Base-by-base conservation (phyloP, 1,140 invertebrate species). In the Homarus americanus region DNA sequence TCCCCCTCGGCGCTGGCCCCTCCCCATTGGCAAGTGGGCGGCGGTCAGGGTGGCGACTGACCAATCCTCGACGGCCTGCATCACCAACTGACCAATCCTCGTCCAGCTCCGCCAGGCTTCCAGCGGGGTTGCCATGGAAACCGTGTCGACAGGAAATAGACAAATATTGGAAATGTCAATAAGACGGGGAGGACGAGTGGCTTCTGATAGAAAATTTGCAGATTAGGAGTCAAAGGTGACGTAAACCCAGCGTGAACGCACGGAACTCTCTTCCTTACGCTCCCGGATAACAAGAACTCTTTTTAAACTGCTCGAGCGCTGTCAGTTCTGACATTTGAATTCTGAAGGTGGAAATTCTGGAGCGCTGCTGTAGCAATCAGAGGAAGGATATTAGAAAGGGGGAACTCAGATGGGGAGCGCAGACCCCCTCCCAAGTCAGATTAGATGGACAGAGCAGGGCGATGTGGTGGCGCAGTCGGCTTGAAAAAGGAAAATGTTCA, bases 111-210 rank as follows among this genome's bases (percentile, higher is more conserved):
- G 75, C 90, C 84, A 86, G 83, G 83, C 84, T 86, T 91, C 82
- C 88, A 82, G 73, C 87, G 82, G 82, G 72, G 92, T 92, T 92
- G 89, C 92, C 88, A 92, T 92, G 92, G 87, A 84, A 87, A 92
- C 92, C 84, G 92, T 91, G 92, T 91, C 92, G 92, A 92, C 92
- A 92, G 92, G 92, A 92, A 92, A 92, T 92, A 92, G 92, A 92
- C 92, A 92, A 92, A 92, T 92, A 92, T 92, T 92, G 92, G 92
- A 92, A 92, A 92, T 92, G 92, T 92, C 92, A 92, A 92, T 92
- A 92, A 92, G 92, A 92, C 92, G 92, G 92, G 89, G 92, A 92
- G 92, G 92, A 89, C 92, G 92, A 92, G 92, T 92, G 92, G 92
- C 92, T 92, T 92, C 92, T 92, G 92, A 92, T 92, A 92, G 92